Percentiles rank a stretch among this genome's conserved stretches.
phyloP scores from a whole-genome alignment of 2,797 vertebrate genomes.

The Rallus crepitans region DNA sequence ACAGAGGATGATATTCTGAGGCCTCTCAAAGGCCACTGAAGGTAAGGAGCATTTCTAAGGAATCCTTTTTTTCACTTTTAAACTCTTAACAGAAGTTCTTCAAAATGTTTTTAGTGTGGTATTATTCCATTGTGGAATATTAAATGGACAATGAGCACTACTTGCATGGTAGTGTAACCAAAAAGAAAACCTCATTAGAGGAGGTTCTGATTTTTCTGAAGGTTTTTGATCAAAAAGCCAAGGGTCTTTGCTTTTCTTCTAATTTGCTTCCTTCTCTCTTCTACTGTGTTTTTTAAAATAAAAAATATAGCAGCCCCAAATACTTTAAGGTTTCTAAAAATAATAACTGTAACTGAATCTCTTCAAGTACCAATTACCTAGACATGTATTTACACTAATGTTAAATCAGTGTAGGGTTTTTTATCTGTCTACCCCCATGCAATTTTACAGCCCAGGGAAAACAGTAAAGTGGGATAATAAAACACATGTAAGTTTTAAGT shows the following conservation, averaged over 20 bases:
- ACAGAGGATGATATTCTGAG: not conserved
- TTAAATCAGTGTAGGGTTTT: not conserved
- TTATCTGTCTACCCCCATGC: not conserved
- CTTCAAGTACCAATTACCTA: not conserved
- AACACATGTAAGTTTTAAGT: not conserved
- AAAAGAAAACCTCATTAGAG: not conserved
- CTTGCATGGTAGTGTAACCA: not conserved
- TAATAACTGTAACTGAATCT: not conserved
- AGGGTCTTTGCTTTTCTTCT: not conserved
- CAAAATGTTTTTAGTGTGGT: not conserved
- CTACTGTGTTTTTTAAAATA: not conserved
- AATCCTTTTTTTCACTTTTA: not conserved
- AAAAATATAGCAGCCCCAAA: not conserved
- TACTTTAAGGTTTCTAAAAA: not conserved
- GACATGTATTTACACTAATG: not conserved
- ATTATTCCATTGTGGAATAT: not conserved
- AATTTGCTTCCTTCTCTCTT: not conserved
- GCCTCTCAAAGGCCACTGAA: not conserved
- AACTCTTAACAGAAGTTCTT: not conserved
- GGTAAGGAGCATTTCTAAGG: not conserved
- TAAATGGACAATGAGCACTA: not conserved
- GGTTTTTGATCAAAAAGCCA: not conserved
- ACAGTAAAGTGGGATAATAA: not conserved
- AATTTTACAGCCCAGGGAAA: not conserved
- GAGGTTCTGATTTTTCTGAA: not conserved